phyloP scores from a whole-genome alignment of 2,888 invertebrate species.

The Calameuta filiformis region DNA sequence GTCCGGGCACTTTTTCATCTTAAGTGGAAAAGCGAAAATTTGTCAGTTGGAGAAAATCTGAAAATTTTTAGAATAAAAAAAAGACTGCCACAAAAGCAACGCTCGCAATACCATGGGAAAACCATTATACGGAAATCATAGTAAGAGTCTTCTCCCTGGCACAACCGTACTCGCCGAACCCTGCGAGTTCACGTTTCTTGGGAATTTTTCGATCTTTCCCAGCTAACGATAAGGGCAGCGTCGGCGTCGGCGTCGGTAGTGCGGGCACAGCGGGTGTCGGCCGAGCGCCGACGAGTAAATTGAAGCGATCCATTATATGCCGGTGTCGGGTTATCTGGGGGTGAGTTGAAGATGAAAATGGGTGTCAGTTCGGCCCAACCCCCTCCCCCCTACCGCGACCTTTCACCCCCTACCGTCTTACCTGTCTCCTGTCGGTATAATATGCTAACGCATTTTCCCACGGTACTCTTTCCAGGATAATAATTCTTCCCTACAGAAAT shows the following conservation, averaged over 20 bases:
- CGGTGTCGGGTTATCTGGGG: conserved; percentile 40
- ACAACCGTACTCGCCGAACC: background rate
- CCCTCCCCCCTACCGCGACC: background rate
- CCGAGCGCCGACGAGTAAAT: conserved; percentile 49
- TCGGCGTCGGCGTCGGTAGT: background rate
- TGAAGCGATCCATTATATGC: conserved; percentile 56
- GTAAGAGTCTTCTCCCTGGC: background rate
- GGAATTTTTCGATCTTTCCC: conserved; percentile 40
- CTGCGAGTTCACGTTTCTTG: conserved; percentile 5
- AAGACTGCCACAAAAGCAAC: background rate
- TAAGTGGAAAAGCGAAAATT: background rate
- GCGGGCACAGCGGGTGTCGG: conserved; percentile 35
- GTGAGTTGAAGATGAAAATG: conserved; percentile 21
- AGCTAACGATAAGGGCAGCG: conserved; percentile 20
- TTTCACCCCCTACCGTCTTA: background rate
- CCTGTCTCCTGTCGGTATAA: background rate
- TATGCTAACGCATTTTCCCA: background rate
- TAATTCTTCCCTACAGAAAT: background rate
- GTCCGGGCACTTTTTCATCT: background rate
- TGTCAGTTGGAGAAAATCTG: background rate
- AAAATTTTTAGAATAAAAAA: background rate
- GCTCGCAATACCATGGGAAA: background rate
- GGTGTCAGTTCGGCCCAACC: conserved; percentile 11
- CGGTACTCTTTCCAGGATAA: background rate
- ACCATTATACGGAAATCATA: background rate